A percentile compares a stretch with the other conserved stretches of the same genome.
phyloP scores from a whole-genome alignment of 2,113 vertebrate species.

The Lota lota region DNA sequence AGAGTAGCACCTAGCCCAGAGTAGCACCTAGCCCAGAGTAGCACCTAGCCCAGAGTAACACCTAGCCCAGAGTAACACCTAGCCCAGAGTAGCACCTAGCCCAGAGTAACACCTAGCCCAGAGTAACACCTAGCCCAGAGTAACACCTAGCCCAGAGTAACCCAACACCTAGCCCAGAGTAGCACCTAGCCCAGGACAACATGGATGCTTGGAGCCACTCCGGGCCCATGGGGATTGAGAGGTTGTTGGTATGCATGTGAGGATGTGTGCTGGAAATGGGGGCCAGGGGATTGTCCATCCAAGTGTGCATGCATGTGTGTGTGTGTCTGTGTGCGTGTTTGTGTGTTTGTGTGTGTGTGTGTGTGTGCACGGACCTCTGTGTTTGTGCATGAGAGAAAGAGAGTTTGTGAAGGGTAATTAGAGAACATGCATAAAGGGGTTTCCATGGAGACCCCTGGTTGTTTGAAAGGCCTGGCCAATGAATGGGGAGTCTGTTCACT shows the following conservation, averaged over 20 bases:
- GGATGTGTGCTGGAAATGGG: constrained; percentile 31
- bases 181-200: too few species aligned
- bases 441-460: constrained; percentile 68
- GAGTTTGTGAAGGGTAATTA: constrained; percentile 71
- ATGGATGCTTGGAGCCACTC: too few species aligned
- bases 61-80: too few species aligned
- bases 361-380: constrained; percentile 39
- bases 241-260: constrained; percentile 62
- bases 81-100: too few species aligned
- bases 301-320: constrained; percentile 56
- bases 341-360: constrained; percentile 11
- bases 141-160: too few species aligned
- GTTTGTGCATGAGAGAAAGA: constrained; percentile 46
- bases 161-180: too few species aligned
- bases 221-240: too few species aligned
- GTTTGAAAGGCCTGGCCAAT: constrained; percentile 73
- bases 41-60: too few species aligned
- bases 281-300: constrained; percentile 56
- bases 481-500: constrained; percentile 75
- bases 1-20: too few species aligned
- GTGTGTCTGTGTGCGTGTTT: constrained; percentile 44
- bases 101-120: too few species aligned
- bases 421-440: constrained; percentile 71
- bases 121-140: too few species aligned
- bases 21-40: too few species aligned